Base-by-base conservation (phyloP, 2,888 invertebrate genomes). In the Willowsia nigromaculata region DNA sequence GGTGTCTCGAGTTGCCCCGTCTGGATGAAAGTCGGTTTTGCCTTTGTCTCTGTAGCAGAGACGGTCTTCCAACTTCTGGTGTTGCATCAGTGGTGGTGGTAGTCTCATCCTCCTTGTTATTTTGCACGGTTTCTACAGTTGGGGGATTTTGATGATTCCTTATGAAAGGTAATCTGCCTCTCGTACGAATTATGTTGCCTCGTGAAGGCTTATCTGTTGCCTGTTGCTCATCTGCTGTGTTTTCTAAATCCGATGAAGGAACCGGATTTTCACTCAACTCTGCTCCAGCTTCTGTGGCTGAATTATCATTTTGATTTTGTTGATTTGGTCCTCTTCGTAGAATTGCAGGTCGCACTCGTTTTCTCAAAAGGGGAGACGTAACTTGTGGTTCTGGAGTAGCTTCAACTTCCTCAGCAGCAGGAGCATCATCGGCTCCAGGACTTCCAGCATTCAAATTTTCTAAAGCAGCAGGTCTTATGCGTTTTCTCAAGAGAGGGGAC, bases 1-100 rank as follows among this genome's bases (percentile, higher is more conserved):
- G 37, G 0, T 2, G 62, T 87, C 81, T 25, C 53, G 30, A 0
- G 13, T 53, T 53, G 56, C 80, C 87, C 81, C 87, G 68, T 25
- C 18, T 30, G 30, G 15, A 4, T 3, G 62, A 22, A 7, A 71
- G 7, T 7, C 81, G 37, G n/a, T 53, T 62, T 40, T 56, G 87
- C 27, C 53, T 71, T 9, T 53, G 3, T 71, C 74, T 53, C 2
- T n/a, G 53, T 15, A 37, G 30, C 7, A 53, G 53, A 15, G 62
- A 59, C 18, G 47, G n/a, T 5, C 18, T 25, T 53, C 25, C 27
- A 27, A 3, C 27, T 1, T 81, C 62, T 6, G 40, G 15, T 22
- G 56, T 43, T 18, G 15, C 11, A 40, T 18, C n/a, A 22, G 43
- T 30, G 5, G 6, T 13, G 9, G 6, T 25, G 15, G 13, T 25